Base-by-base conservation (phyloP, 2,888 invertebrate genomes). In the Balanococcus diminutus region DNA sequence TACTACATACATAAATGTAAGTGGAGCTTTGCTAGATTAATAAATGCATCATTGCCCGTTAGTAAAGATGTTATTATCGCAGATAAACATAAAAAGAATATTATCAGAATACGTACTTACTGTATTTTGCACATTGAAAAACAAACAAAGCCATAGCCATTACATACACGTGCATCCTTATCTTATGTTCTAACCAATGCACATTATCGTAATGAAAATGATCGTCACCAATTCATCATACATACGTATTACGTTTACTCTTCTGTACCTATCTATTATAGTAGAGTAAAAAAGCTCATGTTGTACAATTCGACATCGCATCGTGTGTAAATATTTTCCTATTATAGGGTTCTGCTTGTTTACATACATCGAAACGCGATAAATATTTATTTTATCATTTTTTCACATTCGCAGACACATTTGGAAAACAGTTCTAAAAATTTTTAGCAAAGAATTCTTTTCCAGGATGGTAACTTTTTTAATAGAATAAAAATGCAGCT, bases 381-480 rank as follows among this genome's bases (percentile, higher is more conserved):
- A 67, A 67, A 67, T 67, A 67, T 67, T 67, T 28, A 67, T 67
- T 67, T 67, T 56, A n/a, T 28, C 61, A 67, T 67, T 67, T 51
- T 42, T 36, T 46, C n/a, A n/a, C n/a, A n/a, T n/a, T n/a, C 22
- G 28, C 61, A 67, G 14, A 67, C 25, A 28, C 61, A 67, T 67
- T 28, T 67, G 61, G 61, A 67, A 28, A 67, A 67, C 25, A 9
- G 25, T 25, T 11, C 11, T 67, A 25, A 67, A 67, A 25, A 67
- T 67, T 67, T 51, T 67, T 67, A 28, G 61, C 61, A 14, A 67
- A 67, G 14, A 67, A 67, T 25, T 67, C 61, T 67, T 22, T 0
- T 56, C 22, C 1, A 8, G 5, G 6, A 19, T 56, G n/a, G 19
- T 22, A 22, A 9, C 8, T 42, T 36, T 36, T 36, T 36, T 36